Base-by-base conservation (phyloP, 2,113 vertebrate genomes). In the Thalassoma bifasciatum region DNA sequence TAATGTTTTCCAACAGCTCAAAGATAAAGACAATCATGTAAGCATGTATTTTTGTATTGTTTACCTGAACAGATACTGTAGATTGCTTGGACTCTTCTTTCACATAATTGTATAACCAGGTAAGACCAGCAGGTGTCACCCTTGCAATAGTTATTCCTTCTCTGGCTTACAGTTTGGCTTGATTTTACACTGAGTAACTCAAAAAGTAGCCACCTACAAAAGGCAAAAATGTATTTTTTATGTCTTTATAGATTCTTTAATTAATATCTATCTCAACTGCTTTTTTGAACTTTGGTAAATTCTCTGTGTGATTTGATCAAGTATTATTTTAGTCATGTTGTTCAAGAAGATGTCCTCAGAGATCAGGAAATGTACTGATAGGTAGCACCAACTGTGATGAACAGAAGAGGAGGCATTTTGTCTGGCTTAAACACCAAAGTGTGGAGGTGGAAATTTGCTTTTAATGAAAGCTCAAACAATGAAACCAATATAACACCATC, bases 71-170 rank as follows among this genome's bases (percentile, higher is more conserved):
- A 30, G 30, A 30, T 30, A 30, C 4, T 2, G 52, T 26, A 26
- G 10, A 30, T 19, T 26, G 24, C 42, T 23, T 13, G 36, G 37
- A 4, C 14, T 40, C 4, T 51, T 17, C 30, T 44, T 34, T 49
- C 24, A 8, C n/a, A 11, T 21, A 40, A 46, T 8, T 69, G 74
- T 51, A 63, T 16, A 79, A 59, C 51, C 52, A 7, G n/a, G 0
- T 40, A 14, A 62, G 40, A 10, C 73, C 89, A 72, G 22, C 68
- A 85, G 78, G 24, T 76, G 87, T 79, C 89, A n/a, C 57, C 37
- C 47, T 24, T 62, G 44, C 10, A 52, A 10, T 38, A 16, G 22
- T 24, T 16, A 7, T 53, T 4, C 9, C n/a, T 26, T 24, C 44
- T 19, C 14, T 12, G 60, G 5, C 22, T 3, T 30, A 34, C 46